Evolutionary conservation across 1,140 invertebrate species (phyloP).

Genomic region (Penaeus vannamei): DNA sequence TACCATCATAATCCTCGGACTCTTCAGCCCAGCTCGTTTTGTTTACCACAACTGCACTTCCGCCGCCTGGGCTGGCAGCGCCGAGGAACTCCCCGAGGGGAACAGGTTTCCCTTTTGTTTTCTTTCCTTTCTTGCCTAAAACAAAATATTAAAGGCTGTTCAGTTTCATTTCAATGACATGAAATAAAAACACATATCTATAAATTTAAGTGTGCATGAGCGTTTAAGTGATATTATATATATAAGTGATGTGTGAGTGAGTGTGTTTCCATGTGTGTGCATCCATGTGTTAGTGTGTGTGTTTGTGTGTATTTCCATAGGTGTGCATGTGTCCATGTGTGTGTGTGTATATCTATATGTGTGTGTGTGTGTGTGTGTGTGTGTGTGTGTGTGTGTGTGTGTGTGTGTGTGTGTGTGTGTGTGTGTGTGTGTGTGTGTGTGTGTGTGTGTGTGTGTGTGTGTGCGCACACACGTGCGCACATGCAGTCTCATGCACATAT

Average conservation of each 20-base stretch:
- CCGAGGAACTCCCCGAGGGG: slow-evolving; percentile 47
- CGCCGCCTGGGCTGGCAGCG: slow-evolving; percentile 5
- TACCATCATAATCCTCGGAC: slow-evolving; percentile 58
- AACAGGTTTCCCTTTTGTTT: slow-evolving; percentile 40
- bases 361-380: background rate
- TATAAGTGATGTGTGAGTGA: too few relatives aligned
- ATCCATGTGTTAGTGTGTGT: too few relatives aligned
- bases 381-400: background rate
- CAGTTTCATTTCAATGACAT: background rate
- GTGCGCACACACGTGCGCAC: background rate
- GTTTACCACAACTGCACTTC: slow-evolving; percentile 48
- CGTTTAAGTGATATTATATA: too few relatives aligned
- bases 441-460: background rate
- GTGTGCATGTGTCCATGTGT: background rate
- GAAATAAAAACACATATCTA: too few relatives aligned
- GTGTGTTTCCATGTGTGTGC: too few relatives aligned
- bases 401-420: background rate
- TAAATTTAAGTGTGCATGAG: too few relatives aligned
- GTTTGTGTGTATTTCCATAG: too few relatives aligned
- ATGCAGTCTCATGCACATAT: too few relatives aligned
- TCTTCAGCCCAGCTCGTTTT: slow-evolving; percentile 60
- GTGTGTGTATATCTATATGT: background rate
- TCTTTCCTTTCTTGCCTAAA: slow-evolving; percentile 56
- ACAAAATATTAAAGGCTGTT: background rate
- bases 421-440: background rate